Evolutionary conservation across 1,140 invertebrate species (phyloP), one percentile per base, ranked within the genome.

Genomic region (Danaus plexippus): DNA sequence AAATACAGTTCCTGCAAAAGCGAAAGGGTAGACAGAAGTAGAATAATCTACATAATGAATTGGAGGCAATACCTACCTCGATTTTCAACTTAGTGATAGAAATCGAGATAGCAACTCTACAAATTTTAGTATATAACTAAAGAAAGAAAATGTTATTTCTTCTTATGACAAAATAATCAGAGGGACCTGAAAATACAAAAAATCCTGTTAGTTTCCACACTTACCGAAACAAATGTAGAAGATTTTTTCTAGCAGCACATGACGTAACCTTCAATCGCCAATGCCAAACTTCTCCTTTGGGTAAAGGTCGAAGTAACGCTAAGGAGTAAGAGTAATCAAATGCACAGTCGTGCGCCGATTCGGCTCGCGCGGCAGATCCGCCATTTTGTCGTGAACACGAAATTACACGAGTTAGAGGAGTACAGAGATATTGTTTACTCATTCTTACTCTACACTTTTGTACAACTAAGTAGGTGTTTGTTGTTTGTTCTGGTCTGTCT

Each of bases 351-450:
- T 46, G 47, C 54, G 56, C 64, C 43, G 51, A 44, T 53, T 61
- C 52, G 45, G 49, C 51, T 45, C 60, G 61, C 52, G 47, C 55
- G 61, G 62, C 53, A 61, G 32, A 61, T 50, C 62, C 65, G 77
- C 78, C 78, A 81, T 81, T 71, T 81, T 81, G 76, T 81, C 51
- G 63, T 70, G 48, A 54, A 43, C 15, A 43, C 50, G 50, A 32
- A 32, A 32, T 52, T 59, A 57, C 74, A 62, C 58, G 71, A 78
- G 73, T 66, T 63, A 61, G 70, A 78, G 58, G 22, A 66, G 60
- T 61, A 73, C 45, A 45, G 46, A 32, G 22, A 32, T 32, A 32
- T 32, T 32, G 22, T 32, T 32, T 32, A 32, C 22, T 32, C 22
- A 32, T 32, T 32, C 22, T 32, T 4, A 32, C 22, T 32, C 22